These are phyloP conservation scores for Urocyon cinereoargenteus DNA, from an alignment of 2,797 vertebrate genomes.

Conservation along the genomic window DNA sequence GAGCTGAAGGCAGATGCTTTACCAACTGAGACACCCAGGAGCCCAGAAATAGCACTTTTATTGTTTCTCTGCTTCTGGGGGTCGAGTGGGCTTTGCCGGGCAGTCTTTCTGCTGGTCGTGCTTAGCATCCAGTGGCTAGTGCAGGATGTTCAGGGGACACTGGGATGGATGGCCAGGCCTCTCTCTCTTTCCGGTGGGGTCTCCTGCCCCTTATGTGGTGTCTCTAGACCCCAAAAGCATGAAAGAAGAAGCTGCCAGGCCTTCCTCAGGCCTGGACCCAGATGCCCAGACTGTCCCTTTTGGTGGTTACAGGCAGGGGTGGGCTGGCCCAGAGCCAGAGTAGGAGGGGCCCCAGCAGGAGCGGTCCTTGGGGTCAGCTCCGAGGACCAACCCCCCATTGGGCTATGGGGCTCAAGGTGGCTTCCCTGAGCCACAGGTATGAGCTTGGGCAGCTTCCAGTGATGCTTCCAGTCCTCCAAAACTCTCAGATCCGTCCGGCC, in stretches of 20 bases:
- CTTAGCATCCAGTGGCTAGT: background rate
- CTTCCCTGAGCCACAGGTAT: background rate
- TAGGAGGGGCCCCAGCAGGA: background rate
- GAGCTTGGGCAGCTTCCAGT: fast-evolving
- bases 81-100: background rate
- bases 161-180: background rate
- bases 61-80: background rate
- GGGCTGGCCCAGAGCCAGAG: background rate
- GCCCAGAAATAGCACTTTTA: too few species aligned
- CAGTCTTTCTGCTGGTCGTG: background rate
- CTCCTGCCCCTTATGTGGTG: too few species aligned
- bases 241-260: background rate
- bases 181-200: background rate
- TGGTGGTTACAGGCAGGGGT: background rate
- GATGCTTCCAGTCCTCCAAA: too few species aligned
- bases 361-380: fast-evolving
- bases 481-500: fast-evolving
- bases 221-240: background rate
- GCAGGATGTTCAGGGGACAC: fast-evolving
- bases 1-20: too few species aligned
- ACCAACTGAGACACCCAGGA: too few species aligned
- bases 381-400: background rate
- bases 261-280: background rate
- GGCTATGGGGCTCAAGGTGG: fast-evolving
- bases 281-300: too few species aligned